Evolutionary conservation across 2,113 vertebrate genomes (phyloP).

Genomic region (Rynchops niger): DNA sequence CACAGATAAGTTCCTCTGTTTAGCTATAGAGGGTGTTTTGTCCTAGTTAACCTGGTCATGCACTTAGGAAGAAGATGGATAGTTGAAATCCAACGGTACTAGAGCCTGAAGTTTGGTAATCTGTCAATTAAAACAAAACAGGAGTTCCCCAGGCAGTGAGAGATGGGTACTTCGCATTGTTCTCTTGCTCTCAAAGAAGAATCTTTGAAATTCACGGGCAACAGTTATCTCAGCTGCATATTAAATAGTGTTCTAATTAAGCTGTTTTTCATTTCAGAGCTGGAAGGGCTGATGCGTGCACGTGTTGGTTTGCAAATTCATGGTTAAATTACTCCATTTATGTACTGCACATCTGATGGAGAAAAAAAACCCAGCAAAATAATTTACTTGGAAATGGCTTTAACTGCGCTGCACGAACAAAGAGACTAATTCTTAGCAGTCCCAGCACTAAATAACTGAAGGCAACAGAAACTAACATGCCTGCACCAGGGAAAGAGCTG

Average conservation of each 20-base stretch:
- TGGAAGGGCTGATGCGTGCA: background rate
- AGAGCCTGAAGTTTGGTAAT: background rate
- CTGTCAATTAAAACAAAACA: background rate
- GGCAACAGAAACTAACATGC: background rate
- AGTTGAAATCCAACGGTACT: background rate
- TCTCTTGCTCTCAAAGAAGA: background rate
- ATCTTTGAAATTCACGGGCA: background rate
- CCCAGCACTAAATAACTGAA: background rate
- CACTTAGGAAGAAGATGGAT: fast-evolving
- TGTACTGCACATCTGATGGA: background rate
- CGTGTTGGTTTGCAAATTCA: background rate
- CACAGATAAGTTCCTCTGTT: fast-evolving
- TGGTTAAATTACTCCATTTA: background rate
- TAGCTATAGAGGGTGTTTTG: background rate
- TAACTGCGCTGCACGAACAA: background rate
- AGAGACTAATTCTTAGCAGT: background rate
- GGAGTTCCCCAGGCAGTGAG: background rate
- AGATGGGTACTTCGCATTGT: fast-evolving
- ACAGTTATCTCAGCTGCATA: background rate
- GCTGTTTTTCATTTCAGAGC: background rate
- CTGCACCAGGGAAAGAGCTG: background rate
- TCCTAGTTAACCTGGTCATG: background rate
- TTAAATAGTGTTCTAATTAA: background rate
- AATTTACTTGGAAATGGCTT: background rate
- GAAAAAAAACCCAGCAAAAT: background rate